Evolutionary conservation across 2,888 invertebrate genomes (phyloP), one percentile per base, ranked within the genome.

Genomic region (Drosophila meridionalis): DNA sequence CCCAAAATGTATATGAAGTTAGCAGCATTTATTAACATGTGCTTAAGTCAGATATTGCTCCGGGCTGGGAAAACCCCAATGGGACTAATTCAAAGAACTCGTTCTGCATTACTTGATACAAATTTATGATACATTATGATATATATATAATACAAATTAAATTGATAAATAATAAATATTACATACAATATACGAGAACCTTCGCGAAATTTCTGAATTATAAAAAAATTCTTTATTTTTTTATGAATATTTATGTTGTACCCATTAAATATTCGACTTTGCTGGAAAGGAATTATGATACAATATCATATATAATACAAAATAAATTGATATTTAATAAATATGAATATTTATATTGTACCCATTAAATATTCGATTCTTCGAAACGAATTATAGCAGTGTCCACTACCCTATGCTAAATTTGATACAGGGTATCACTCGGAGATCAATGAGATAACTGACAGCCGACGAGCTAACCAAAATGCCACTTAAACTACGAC

Each of bases 401-500:
- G 4, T 48, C 4, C 7, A 32, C 40, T 42, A 60, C 50, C 50
- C 40, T 4, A 9, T 42, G 4, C 8, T 0, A 0, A 2, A 20
- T 8, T 3, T 9, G 3, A n/a, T 53, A 53, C 38, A 78, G 80
- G 77, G 78, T 78, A 80, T 72, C 20, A 9, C 12, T 59, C 56
- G 34, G 43, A 55, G 64, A 61, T 64, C 70, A 61, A 50, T 71
- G 45, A 71, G 57, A 65, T 71, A 70, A 83, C 74, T 83, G 86
- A 81, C 87, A 80, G 71, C 42, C 63, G 70, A 65, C 65, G 68
- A 71, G 74, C 77, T 61, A 58, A 71, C 69, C 65, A 67, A 86
- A 76, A 76, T 76, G 84, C 81, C 84, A 86, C 88, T 87, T 79
- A 68, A 70, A 70, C 59, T 56, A 64, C 78, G 62, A 56, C 43